Base-by-base conservation (phyloP, 2,888 invertebrate species). In the Polylopha cassiicola region DNA sequence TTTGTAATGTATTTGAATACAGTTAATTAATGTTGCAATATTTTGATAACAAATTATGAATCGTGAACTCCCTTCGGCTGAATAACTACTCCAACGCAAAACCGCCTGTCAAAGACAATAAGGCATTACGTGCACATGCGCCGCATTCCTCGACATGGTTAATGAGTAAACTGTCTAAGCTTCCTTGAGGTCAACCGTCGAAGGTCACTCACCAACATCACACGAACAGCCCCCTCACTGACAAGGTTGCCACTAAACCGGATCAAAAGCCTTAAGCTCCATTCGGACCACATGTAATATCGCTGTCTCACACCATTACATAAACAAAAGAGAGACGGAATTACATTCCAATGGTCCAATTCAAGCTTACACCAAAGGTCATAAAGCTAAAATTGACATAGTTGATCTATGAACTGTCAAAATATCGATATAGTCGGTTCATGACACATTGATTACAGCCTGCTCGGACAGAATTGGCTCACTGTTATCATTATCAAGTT, bases 161-260 rank as follows among this genome's bases (percentile, higher is more conserved):
- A 39, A 39, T 39, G 34, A 36, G 41, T 30, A 30, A 26, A 22
- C 27, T 27, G 29, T 16, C 11, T 26, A 34, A 28, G 31, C 18
- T 34, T 41, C 23, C 20, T 46, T 47, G 58, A 68, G 69, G 67
- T 51, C 53, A 55, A 46, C 15, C 43, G 46, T 37, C 49, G 56
- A 65, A 70, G 68, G 70, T 65, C 56, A 47, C 6, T 64, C 55
- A 56, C 58, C 65, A 57, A 48, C 55, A 48, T 53, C 56, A 61
- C 61, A 59, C 53, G 65, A 58, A 56, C 55, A 51, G 43, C 22
- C 42, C 43, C 38, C 44, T 43, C 32, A 21, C 37, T 14, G 31
- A 46, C 39, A 38, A 18, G 28, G 42, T 30, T 32, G 10, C 22
- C 10, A 2, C 31, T 23, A 24, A 41, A 46, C 51, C 43, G 39